phyloP scores from a whole-genome alignment of 2,797 vertebrate genomes.

The Novumbra hubbsi region DNA sequence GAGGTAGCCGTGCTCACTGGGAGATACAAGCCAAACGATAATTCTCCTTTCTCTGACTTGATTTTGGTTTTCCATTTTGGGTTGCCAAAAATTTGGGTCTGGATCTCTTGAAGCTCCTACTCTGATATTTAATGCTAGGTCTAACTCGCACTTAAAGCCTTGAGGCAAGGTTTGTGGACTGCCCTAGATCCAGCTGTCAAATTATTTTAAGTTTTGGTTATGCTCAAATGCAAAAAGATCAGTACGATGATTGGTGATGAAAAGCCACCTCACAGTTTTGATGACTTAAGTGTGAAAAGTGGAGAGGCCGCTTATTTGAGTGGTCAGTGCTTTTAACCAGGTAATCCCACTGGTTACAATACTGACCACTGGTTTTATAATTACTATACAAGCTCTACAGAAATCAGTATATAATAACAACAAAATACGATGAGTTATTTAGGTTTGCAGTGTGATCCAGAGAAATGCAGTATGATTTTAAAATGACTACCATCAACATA shows the following conservation, averaged over 20 bases:
- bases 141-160: constrained; percentile 62
- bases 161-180: constrained; percentile 64
- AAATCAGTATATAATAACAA: no score
- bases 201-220: constrained; percentile 61
- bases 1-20: constrained; percentile 54
- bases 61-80: constrained; percentile 64
- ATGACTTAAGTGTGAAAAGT: constrained; percentile 63
- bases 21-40: constrained; percentile 56
- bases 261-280: constrained; percentile 60
- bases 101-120: constrained; percentile 58
- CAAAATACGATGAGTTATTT: no score
- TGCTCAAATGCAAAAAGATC: constrained; percentile 66
- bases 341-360: no score
- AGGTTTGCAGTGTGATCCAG: no score
- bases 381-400: no score
- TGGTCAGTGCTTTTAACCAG: constrained; percentile 13
- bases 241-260: constrained; percentile 66
- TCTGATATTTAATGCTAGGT: constrained; percentile 62
- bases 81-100: constrained; percentile 58
- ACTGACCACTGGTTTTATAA: no score
- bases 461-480: no score
- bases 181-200: constrained; percentile 65
- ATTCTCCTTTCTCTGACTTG: constrained; percentile 49
- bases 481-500: no score
- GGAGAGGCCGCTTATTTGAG: constrained; percentile 43